Evolutionary conservation across 2,888 invertebrate genomes (phyloP).

Genomic region (Ceramica pisi): DNA sequence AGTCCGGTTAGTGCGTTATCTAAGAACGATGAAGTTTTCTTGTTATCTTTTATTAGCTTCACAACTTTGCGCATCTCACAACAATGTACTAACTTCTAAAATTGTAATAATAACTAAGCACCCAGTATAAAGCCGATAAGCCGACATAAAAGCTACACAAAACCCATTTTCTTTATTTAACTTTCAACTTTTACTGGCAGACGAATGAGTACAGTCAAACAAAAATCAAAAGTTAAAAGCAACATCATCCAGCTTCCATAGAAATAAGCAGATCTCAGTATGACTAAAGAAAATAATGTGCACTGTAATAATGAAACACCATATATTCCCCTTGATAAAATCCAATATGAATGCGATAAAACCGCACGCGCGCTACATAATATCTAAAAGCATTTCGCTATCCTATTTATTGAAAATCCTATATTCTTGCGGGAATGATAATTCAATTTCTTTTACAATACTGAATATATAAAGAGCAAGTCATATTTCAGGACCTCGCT

Average conservation of each 20-base stretch:
- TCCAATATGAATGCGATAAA: slow-evolving; percentile 56
- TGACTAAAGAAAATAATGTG: slow-evolving; percentile 50
- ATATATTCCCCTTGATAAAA: slow-evolving; percentile 50
- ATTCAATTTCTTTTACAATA: slow-evolving; percentile 63
- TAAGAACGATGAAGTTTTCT: slow-evolving; percentile 34
- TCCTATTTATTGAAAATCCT: slow-evolving; percentile 62
- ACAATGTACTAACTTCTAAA: slow-evolving; percentile 43
- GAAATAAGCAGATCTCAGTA: slow-evolving; percentile 41
- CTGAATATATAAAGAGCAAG: slow-evolving; percentile 62
- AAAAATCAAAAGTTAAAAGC: slow-evolving; percentile 40
- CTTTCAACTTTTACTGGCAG: slow-evolving; percentile 26
- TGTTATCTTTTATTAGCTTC: slow-evolving; percentile 54
- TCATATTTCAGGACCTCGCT: slow-evolving; percentile 60
- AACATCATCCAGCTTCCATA: slow-evolving; percentile 25
- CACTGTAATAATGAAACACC: slow-evolving; percentile 59
- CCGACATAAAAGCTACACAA: slow-evolving; percentile 18
- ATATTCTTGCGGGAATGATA: slow-evolving; percentile 61
- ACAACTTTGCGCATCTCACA: slow-evolving; percentile 38
- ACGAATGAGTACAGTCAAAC: slow-evolving; percentile 31
- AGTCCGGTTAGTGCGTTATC: slow-evolving; percentile 20
- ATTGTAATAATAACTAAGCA: slow-evolving; percentile 40
- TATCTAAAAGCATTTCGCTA: slow-evolving; percentile 58
- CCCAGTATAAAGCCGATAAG: slow-evolving; percentile 27
- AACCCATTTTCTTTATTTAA: slow-evolving; percentile 36
- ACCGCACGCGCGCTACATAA: slow-evolving; percentile 56